Percentiles rank a stretch among this genome's conserved stretches.
phyloP scores from a whole-genome alignment of 2,888 invertebrate genomes.

The Mythimna loreyi region DNA sequence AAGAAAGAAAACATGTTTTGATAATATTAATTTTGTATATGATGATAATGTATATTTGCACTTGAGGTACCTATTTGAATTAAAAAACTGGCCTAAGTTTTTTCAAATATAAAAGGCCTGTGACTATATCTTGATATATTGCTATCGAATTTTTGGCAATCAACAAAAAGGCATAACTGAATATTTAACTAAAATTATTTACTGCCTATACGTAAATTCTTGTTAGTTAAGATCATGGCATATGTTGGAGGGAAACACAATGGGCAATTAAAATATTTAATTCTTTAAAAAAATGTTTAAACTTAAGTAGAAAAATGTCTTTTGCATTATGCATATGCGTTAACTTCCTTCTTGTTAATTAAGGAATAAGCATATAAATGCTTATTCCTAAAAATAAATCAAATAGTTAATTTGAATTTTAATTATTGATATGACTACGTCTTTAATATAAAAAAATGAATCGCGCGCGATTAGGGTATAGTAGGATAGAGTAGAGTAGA shows the following conservation, averaged over 20 bases:
- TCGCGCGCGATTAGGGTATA: too few relatives aligned
- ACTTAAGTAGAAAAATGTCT: neutral
- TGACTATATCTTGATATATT: neutral
- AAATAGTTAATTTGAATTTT: conserved; percentile 13
- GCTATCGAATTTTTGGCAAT: conserved; percentile 1
- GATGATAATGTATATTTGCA: too few relatives aligned
- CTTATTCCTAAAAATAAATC: too few relatives aligned
- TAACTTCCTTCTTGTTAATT: conserved; percentile 27
- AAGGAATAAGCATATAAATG: neutral
- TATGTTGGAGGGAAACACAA: conserved; percentile 20
- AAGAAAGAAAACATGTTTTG: too few relatives aligned
- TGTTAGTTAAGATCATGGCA: neutral
- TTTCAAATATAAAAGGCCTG: neutral
- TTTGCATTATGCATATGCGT: conserved; percentile 17
- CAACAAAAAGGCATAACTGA: neutral
- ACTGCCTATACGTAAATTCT: conserved; percentile 5
- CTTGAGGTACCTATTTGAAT: too few relatives aligned
- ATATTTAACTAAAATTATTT: conserved; percentile 23
- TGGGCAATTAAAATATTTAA: conserved; percentile 27
- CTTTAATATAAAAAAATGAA: neutral
- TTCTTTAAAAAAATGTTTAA: neutral
- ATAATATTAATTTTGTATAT: too few relatives aligned
- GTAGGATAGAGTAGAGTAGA: too few relatives aligned
- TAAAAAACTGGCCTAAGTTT: conserved; percentile 1
- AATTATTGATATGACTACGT: neutral